Evolutionary conservation across 1,140 invertebrate species (phyloP).

Genomic region (Drosophila gunungcola): DNA sequence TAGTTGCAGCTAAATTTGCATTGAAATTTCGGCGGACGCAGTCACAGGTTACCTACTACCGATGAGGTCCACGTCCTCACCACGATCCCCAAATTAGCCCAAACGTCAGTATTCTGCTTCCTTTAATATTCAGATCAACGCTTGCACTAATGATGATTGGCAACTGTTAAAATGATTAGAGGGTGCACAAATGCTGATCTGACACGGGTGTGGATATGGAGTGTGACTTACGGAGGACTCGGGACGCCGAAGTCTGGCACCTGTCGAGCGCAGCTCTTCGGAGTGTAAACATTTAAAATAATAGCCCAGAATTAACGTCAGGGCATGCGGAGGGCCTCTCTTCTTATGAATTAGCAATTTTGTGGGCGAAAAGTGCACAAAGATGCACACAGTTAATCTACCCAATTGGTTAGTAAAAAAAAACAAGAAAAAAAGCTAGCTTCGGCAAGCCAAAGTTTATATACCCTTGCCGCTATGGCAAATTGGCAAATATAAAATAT

Average conservation of each 20-base stretch:
- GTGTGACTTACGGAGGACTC: neutral
- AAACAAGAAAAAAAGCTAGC: too few species aligned
- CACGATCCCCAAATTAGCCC: conserved; percentile 6
- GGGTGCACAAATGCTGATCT: conserved; percentile 38
- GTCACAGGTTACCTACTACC: neutral
- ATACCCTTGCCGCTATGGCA: too few species aligned
- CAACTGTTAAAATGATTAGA: conserved; percentile 74
- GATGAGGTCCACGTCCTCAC: conserved; percentile 24
- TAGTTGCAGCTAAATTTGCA: conserved; percentile 63
- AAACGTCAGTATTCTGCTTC: neutral
- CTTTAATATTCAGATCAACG: conserved; percentile 9
- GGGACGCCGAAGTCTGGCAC: neutral
- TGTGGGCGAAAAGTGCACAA: neutral
- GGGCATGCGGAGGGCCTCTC: neutral
- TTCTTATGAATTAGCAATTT: neutral
- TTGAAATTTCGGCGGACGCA: conserved; percentile 42
- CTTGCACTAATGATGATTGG: conserved; percentile 68
- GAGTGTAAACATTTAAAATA: conserved; percentile 40
- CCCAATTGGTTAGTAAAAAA: too few species aligned
- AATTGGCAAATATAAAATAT: too few species aligned
- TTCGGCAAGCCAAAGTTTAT: too few species aligned
- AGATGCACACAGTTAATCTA: neutral
- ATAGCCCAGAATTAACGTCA: conserved; percentile 24
- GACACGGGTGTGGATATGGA: neutral
- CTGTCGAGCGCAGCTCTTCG: neutral